A percentile compares a stretch with the other conserved stretches of the same genome.
phyloP scores from a whole-genome alignment of 1,140 invertebrate species.

The Drosophila tristis region DNA sequence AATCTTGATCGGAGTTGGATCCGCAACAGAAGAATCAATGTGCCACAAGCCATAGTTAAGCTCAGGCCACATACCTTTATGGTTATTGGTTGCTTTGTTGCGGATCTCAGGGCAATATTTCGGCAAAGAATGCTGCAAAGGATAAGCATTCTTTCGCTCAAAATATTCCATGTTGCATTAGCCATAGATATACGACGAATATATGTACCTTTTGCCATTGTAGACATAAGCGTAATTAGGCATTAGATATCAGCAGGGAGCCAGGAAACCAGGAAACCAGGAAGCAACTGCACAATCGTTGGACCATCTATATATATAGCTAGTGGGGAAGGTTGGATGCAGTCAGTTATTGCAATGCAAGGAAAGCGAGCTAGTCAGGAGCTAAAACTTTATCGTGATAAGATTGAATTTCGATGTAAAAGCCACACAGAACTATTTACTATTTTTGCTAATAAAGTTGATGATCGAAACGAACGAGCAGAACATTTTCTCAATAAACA shows the following conservation, averaged over 20 bases:
- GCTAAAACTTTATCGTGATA: constrained; percentile 64
- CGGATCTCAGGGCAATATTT: constrained; percentile 21
- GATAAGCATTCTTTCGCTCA: constrained; percentile 2
- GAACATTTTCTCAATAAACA: constrained; percentile 16
- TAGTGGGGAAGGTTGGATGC: constrained; percentile 5
- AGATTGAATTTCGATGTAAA: constrained; percentile 72
- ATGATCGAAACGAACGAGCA: constrained; percentile 49
- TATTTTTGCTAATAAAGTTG: constrained; percentile 80
- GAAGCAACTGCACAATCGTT: constrained; percentile 17
- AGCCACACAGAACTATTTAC: constrained; percentile 54
- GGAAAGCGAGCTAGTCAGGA: constrained; percentile 76
- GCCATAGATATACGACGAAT: constrained; percentile 53
- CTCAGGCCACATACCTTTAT: no score
- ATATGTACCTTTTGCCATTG: constrained; percentile 61
- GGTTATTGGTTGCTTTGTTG: constrained; percentile 46
- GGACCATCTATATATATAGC: constrained; percentile 3
- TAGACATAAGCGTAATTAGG: constrained; percentile 36
- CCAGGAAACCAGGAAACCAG: neutral
- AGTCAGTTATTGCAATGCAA: constrained; percentile 70
- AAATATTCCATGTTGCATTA: constrained; percentile 28
- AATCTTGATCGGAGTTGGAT: constrained; percentile 9
- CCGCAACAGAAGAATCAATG: constrained; percentile 19
- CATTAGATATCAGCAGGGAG: constrained; percentile 30
- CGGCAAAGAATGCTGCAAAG: constrained; percentile 27
- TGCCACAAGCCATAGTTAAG: neutral